Evolutionary conservation across 2,888 invertebrate species (phyloP), one percentile per base, ranked within the genome.

Genomic region (Netelia melanura): DNA sequence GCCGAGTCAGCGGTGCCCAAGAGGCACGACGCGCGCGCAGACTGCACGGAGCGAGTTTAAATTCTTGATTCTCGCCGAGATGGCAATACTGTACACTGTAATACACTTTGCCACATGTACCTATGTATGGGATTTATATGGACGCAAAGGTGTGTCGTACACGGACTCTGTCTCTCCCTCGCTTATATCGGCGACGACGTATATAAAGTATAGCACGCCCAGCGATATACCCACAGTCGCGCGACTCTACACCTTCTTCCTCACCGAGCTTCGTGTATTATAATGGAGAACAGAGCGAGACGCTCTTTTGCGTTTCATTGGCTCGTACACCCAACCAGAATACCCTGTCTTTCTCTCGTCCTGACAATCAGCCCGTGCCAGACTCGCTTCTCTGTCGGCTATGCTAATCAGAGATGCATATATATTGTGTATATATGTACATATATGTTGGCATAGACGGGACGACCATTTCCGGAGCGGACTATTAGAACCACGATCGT

Each of bases 331-430:
- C 21, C 44, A 11, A 23, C 17, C 52, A 17, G 14, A 11, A 8
- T 14, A 14, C n/a, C 10, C 11, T 44, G 2, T 44, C 43, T 65
- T n/a, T 65, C 21, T 30, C 17, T 14, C 2, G 8, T 43, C 64
- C 64, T 71, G 78, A 58, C 78, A 82, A 85, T 85, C 85, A 82
- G 79, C 71, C 71, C 70, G 76, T 76, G 44, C 48, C 74, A 81
- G 86, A 88, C 87, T 87, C 87, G 84, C 86, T 83, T 83, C 85
- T 86, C 85, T 74, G 62, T 64, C 80, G 68, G 44, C 80, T 87
- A 85, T 85, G 85, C 67, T 86, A 89, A 89, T 81, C 2, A 25
- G 1, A 65, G 48, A 71, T 30, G 56, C 2, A 38, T 56, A n/a
- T 54, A n/a, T 10, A 61, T 10, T 17, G 25, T 25, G 3, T 25